Evolutionary conservation across 2,888 invertebrate genomes (phyloP).

Genomic region (Pterobdella sp.): DNA sequence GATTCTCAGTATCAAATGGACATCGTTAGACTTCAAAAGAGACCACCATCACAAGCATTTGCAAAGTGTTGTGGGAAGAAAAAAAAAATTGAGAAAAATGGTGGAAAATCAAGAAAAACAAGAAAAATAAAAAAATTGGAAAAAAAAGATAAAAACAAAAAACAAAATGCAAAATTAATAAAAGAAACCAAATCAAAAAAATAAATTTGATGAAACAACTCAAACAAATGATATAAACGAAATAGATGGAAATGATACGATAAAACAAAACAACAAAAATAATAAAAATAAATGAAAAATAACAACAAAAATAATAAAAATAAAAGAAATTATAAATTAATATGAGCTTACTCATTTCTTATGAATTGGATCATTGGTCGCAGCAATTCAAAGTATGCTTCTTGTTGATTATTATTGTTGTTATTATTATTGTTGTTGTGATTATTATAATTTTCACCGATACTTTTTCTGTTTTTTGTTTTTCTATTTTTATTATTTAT

Average conservation of each 20-base stretch:
- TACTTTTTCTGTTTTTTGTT: neutral
- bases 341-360: neutral
- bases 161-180: neutral
- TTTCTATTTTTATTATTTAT: neutral
- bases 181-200: neutral
- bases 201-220: neutral
- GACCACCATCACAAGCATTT: too few species aligned
- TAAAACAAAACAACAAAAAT: neutral
- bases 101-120: neutral
- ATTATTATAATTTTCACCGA: neutral
- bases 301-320: neutral
- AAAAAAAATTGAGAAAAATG: neutral
- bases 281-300: neutral
- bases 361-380: neutral
- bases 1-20: neutral
- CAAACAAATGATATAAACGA: neutral
- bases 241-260: neutral
- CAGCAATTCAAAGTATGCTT: neutral
- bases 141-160: neutral
- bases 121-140: neutral
- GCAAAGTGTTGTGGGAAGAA: too few species aligned
- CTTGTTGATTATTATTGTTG: neutral
- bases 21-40: too few species aligned
- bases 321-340: neutral
- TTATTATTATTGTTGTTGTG: slow-evolving; percentile 7